phyloP scores from a whole-genome alignment of 2,113 vertebrate species.

The Macaca mulatta region DNA sequence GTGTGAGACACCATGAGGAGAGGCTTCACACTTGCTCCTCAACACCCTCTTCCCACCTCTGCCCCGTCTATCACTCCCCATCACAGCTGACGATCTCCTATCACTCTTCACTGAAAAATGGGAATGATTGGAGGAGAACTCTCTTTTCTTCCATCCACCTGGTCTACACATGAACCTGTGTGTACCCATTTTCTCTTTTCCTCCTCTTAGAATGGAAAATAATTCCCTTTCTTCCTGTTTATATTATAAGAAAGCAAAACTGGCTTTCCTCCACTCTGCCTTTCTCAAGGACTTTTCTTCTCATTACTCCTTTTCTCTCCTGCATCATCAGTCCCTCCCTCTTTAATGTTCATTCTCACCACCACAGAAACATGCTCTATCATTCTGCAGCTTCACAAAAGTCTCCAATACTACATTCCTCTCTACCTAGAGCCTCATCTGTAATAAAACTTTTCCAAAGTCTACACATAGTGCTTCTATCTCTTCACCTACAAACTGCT shows the following conservation, averaged over 20 bases:
- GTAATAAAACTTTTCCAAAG: background rate
- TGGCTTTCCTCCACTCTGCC: background rate
- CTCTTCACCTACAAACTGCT: background rate
- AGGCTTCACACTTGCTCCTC: background rate
- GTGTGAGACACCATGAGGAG: background rate
- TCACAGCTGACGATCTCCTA: background rate
- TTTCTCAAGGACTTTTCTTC: background rate
- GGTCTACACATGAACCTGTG: background rate
- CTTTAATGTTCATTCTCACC: background rate
- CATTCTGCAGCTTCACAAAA: background rate
- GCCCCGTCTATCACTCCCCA: background rate
- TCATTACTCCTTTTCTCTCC: background rate
- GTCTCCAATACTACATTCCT: background rate
- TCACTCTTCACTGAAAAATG: background rate
- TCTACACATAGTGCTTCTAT: background rate
- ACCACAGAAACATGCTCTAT: background rate
- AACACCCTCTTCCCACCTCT: rapidly evolving
- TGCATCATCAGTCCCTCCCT: background rate
- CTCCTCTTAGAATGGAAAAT: background rate
- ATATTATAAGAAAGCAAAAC: slow-evolving; percentile 39
- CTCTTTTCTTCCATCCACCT: background rate
- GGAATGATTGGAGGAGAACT: background rate
- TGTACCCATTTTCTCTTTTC: background rate
- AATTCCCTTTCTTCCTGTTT: background rate
- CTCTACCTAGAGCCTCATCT: background rate